Evolutionary conservation across 2,888 invertebrate species (phyloP).

Genomic region (Melitaea athalia): DNA sequence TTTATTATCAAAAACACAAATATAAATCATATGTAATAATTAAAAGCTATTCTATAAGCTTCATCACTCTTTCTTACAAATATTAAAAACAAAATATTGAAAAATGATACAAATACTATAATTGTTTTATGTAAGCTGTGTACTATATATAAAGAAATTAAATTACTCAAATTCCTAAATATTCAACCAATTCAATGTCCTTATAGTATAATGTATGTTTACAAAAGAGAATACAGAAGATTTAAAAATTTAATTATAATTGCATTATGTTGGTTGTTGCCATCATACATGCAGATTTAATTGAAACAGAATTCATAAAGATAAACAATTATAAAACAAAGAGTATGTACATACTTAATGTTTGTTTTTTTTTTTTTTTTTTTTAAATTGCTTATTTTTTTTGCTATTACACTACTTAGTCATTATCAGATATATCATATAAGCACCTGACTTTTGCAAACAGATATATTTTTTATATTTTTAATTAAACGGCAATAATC

Average conservation of each 20-base stretch:
- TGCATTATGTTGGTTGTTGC: conserved; percentile 6
- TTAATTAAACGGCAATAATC: neutral
- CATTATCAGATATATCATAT: neutral
- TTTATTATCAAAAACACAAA: too few relatives aligned
- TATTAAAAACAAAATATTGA: too few relatives aligned
- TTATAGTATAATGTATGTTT: too few relatives aligned
- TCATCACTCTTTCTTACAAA: too few relatives aligned
- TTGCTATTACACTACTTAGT: too few relatives aligned
- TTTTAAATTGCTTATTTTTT: neutral
- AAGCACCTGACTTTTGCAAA: neutral
- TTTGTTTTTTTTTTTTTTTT: neutral
- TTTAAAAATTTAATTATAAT: conserved; percentile 7
- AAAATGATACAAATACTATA: too few relatives aligned
- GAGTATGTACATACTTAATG: neutral
- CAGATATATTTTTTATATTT: neutral
- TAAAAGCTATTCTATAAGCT: too few relatives aligned
- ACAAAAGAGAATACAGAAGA: neutral
- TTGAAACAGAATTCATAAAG: neutral
- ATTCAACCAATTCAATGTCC: too few relatives aligned
- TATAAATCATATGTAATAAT: too few relatives aligned
- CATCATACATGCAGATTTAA: conserved; percentile 1
- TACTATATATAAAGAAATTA: too few relatives aligned
- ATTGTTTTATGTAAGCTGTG: too few relatives aligned
- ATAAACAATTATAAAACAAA: neutral
- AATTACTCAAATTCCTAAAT: too few relatives aligned